Base-by-base conservation (phyloP, 2,888 invertebrate species). In the Stenodera caucasica region DNA sequence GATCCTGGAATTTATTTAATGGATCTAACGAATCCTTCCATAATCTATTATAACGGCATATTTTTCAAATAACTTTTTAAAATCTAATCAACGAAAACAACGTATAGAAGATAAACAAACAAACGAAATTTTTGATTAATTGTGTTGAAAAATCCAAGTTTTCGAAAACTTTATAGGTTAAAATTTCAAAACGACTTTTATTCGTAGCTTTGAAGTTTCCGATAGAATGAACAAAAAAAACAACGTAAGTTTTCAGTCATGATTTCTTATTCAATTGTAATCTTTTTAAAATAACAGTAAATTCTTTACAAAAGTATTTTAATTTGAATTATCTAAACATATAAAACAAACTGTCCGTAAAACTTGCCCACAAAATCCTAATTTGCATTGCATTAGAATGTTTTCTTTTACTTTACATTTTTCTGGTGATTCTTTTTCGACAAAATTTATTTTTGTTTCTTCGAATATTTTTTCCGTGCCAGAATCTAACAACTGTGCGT, bases 331-430 rank as follows among this genome's bases (percentile, higher is more conserved):
- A 64, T 64, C 67, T 65, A 70, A 67, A 66, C 63, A 56, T 62
- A 64, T 61, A 64, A 64, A 64, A 49, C 55, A 58, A 62, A 63
- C 63, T 56, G 58, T 49, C 55, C 58, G 63, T 57, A 49, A 52
- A 60, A 49, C 60, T 66, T 21, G 45, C 65, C 60, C 61, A 60
- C 62, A 64, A 64, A 65, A 65, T 60, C 63, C 66, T 70, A 68
- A 71, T 71, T 71, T 71, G 66, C 71, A 67, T 68, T 58, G 61
- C 67, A 70, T 71, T 67, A 70, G 58, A 70, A 71, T 69, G 67
- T 69, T 71, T 68, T 67, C 67, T 64, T 69, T 64, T 69, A 66
- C 66, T 63, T 67, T 26, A 26, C 5, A 67, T 64, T 67, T 70
- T 67, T 63, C 61, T 45, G 12, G 23, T 45, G 21, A 12, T 67